A percentile compares a stretch with the other conserved stretches of the same genome.
phyloP scores from a whole-genome alignment of 2,113 vertebrate species.

The Amia ocellicauda region DNA sequence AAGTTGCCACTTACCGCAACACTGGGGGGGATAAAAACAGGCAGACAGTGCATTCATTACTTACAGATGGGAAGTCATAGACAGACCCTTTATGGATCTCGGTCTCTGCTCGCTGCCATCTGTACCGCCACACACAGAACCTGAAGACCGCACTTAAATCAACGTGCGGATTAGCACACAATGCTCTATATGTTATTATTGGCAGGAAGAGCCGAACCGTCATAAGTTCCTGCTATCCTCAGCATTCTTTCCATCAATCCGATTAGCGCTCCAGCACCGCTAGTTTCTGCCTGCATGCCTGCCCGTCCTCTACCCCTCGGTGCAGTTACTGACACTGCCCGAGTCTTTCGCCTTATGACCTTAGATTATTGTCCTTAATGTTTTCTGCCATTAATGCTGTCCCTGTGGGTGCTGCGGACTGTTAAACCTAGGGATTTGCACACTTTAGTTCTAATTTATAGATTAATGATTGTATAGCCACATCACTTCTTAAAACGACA shows the following conservation, averaged over 20 bases:
- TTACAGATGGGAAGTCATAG: slow-evolving; percentile 53
- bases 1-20: no score
- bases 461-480: background rate
- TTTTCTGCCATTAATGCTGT: slow-evolving; percentile 51
- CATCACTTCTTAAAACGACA: no score
- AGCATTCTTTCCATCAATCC: slow-evolving; percentile 58
- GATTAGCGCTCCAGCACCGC: slow-evolving; percentile 50
- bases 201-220: slow-evolving; percentile 16
- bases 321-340: background rate
- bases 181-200: slow-evolving; percentile 27
- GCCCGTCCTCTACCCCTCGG: slow-evolving; percentile 6
- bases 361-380: slow-evolving; percentile 53
- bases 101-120: slow-evolving; percentile 47
- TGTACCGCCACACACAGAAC: slow-evolving; percentile 42
- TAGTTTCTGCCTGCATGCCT: slow-evolving; percentile 29
- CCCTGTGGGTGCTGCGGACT: slow-evolving; percentile 35
- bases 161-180: slow-evolving; percentile 48
- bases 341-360: slow-evolving; percentile 39
- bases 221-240: slow-evolving; percentile 49
- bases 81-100: slow-evolving; percentile 39
- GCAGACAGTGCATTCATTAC: slow-evolving; percentile 59
- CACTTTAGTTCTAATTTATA: background rate
- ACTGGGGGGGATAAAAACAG: no score
- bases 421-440: background rate
- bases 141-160: slow-evolving; percentile 56